Base-by-base conservation (phyloP, 2,888 invertebrate species). In the Ethmia dodecea region DNA sequence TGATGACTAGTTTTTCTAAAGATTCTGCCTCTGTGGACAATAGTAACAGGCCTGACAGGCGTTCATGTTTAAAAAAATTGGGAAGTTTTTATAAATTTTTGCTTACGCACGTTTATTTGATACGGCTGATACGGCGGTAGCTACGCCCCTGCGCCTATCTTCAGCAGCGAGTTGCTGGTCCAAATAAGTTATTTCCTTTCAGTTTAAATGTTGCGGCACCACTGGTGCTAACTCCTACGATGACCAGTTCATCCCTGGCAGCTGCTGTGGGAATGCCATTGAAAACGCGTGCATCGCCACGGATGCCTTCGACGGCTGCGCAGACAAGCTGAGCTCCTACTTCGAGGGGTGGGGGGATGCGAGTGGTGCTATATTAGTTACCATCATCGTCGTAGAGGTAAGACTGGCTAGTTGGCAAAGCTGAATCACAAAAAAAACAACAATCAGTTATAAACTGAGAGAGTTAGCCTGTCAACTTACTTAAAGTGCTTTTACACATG, bases 151-250 rank as follows among this genome's bases (percentile, higher is more conserved):
- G n/a, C n/a, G n/a, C n/a, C 5, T 12, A 26, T 10, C 3, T 26
- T 4, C 6, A 5, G n/a, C 12, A 3, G 26, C 12, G 10, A 3
- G 12, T 26, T 3, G 5, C 12, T 3, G 12, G 3, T 3, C 4
- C 3, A 12, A 3, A 12, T 26, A 26, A 9, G 3, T 5, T 28
- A 13, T 31, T 13, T 28, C 8, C 12, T 31, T 12, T 15, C 28
- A 80, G 80, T 78, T 80, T 55, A 14, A 30, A 5, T 80, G 80
- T 45, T 81, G 80, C 40, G 80, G 80, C 0, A 72, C 73, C 0
- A 52, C 46, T 0, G 77, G 78, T 0, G 35, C 66, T 0, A 33
- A 20, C 0, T 59, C 72, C 0, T 76, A 77, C 45, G 13, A 6
- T 0, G 35, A 27, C 2, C 11, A 40, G 5, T 28, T 33, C 0